phyloP scores from a whole-genome alignment of 2,888 invertebrate genomes.

The Perdita meconis region DNA sequence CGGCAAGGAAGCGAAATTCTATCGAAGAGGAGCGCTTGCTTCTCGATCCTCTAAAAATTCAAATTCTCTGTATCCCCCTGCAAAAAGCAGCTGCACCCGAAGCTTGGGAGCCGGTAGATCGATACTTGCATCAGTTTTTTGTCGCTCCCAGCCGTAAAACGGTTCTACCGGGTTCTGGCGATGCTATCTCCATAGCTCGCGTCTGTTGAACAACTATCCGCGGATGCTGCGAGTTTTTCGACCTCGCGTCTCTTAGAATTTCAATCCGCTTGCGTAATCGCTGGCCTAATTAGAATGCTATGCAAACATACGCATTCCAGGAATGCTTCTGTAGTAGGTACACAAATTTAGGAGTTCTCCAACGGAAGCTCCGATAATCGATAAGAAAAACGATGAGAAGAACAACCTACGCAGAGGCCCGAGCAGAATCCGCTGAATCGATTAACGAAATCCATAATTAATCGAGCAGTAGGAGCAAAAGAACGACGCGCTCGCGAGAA shows the following conservation, averaged over 20 bases:
- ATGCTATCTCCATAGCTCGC: neutral
- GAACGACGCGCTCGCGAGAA: neutral
- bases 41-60: no score
- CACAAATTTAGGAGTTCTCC: no score
- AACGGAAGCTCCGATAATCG: no score
- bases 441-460: slow-evolving; percentile 1
- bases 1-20: no score
- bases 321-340: no score
- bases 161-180: neutral
- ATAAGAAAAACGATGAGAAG: neutral
- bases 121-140: neutral
- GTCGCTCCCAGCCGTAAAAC: neutral
- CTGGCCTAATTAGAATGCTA: neutral
- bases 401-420: neutral
- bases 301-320: no score
- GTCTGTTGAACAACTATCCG: no score
- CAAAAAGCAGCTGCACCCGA: no score
- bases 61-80: no score
- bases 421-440: neutral
- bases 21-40: no score
- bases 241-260: neutral
- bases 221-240: neutral
- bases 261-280: neutral
- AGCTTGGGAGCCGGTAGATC: no score
- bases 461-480: neutral